Conservation (phyloP, 30 jellyfish, hydroid and myxozoan genomes). For the Hydra vulgaris region DNA sequence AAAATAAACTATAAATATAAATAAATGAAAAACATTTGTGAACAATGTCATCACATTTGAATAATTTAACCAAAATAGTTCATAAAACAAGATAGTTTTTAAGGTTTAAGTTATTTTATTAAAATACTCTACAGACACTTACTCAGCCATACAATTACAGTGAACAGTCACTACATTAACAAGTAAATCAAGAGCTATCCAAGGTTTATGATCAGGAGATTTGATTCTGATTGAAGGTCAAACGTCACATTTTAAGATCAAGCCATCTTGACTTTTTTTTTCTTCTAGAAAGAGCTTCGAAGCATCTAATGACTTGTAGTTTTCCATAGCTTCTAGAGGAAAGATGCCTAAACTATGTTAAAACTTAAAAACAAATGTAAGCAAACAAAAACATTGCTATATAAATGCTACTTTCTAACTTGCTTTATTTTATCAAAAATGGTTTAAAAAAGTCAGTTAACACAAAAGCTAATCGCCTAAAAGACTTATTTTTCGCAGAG, state of each 20-base stretch:
- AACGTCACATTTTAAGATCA: constrained; percentile 2
- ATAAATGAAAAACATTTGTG: not conserved
- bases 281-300: not conserved
- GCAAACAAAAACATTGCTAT: no score
- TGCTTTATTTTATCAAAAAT: no score
- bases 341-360: not conserved
- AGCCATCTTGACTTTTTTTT: not conserved
- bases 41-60: no score
- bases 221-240: constrained; percentile 5
- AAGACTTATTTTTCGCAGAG: no score
- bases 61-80: no score
- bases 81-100: no score
- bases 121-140: not conserved
- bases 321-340: constrained; percentile 16
- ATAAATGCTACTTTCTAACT: no score
- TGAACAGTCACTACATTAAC: constrained; percentile 10
- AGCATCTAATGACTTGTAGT: constrained; percentile 13
- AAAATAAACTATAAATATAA: not conserved
- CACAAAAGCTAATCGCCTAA: no score
- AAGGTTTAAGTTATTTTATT: not conserved
- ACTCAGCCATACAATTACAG: constrained; percentile 22
- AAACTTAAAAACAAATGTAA: no score
- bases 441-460: no score
- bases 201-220: not conserved
- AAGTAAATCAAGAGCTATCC: not conserved